These are phyloP conservation scores for Amphiduros pacificus DNA, from an alignment of 2,888 invertebrate genomes.

Conservation along the genomic window DNA sequence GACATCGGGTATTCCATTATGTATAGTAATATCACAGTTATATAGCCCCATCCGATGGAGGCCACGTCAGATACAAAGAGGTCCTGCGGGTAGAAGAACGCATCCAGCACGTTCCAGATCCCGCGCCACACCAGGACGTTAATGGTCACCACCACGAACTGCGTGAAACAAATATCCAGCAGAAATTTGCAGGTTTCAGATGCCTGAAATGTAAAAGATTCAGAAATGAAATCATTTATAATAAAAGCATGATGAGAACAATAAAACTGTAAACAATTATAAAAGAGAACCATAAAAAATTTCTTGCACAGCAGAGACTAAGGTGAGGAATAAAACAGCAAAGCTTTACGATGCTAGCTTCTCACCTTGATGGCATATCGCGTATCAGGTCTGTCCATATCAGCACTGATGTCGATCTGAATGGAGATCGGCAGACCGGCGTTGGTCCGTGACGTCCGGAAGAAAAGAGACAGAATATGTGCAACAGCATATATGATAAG, in stretches of 20 bases:
- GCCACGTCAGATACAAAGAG: slow-evolving; percentile 23
- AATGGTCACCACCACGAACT: slow-evolving; percentile 29
- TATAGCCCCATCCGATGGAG: slow-evolving; percentile 26
- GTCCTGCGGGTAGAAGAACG: slow-evolving; percentile 23
- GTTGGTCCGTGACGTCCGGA: slow-evolving; percentile 29
- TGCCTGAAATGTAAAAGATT: slow-evolving; percentile 17
- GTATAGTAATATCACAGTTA: slow-evolving; percentile 7
- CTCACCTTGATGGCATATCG: slow-evolving; percentile 28
- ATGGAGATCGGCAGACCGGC: slow-evolving; percentile 32
- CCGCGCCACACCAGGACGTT: slow-evolving; percentile 31
- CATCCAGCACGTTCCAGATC: slow-evolving; percentile 32
- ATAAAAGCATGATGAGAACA: background rate
- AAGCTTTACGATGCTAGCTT: background rate
- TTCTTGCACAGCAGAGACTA: background rate
- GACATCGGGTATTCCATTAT: slow-evolving; percentile 15
- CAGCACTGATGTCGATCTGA: slow-evolving; percentile 26
- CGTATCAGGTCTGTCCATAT: slow-evolving; percentile 30
- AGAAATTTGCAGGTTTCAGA: slow-evolving; percentile 19
- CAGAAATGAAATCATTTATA: background rate
- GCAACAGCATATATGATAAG: slow-evolving; percentile 23
- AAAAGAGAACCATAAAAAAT: background rate
- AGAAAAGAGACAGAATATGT: slow-evolving; percentile 22
- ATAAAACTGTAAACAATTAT: background rate
- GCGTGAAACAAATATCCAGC: slow-evolving; percentile 29
- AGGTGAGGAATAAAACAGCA: background rate